These are phyloP conservation scores for Miichthys miiuy DNA, from an alignment of 2,797 vertebrate genomes.

Conservation along the genomic window DNA sequence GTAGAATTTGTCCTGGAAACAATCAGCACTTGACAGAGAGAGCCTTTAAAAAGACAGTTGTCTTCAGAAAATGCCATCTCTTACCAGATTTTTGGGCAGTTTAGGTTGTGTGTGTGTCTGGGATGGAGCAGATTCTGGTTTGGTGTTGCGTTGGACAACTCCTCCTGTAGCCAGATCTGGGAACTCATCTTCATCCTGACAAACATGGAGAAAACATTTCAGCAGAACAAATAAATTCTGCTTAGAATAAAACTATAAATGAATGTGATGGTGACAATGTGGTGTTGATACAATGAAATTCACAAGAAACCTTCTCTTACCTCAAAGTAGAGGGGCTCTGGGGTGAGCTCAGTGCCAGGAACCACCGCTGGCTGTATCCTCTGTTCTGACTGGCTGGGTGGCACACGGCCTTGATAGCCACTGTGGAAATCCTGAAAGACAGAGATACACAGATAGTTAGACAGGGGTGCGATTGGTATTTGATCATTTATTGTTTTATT, in stretches of 20 bases:
- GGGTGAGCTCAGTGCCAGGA: slow-evolving; percentile 83
- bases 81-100: slow-evolving; percentile 92
- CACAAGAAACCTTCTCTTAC: slow-evolving; percentile 70
- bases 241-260: background rate
- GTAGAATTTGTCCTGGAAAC: background rate
- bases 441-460: slow-evolving; percentile 12
- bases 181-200: slow-evolving; percentile 96
- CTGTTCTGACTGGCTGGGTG: slow-evolving; percentile 89
- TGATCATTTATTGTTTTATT: background rate
- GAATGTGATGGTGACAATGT: background rate
- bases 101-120: slow-evolving; percentile 87
- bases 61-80: background rate
- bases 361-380: slow-evolving; percentile 84
- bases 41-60: background rate
- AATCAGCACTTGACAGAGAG: background rate
- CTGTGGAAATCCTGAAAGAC: slow-evolving; percentile 82
- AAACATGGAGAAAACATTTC: slow-evolving; percentile 25
- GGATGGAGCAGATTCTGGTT: slow-evolving; percentile 80
- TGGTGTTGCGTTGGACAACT: slow-evolving; percentile 79
- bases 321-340: slow-evolving; percentile 95
- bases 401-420: slow-evolving; percentile 86
- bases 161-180: slow-evolving; percentile 90
- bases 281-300: background rate
- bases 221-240: slow-evolving; percentile 2
- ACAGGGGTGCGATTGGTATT: background rate